Evolutionary conservation across 1,140 invertebrate genomes (phyloP).

Genomic region (Drosophila sucinea): DNA sequence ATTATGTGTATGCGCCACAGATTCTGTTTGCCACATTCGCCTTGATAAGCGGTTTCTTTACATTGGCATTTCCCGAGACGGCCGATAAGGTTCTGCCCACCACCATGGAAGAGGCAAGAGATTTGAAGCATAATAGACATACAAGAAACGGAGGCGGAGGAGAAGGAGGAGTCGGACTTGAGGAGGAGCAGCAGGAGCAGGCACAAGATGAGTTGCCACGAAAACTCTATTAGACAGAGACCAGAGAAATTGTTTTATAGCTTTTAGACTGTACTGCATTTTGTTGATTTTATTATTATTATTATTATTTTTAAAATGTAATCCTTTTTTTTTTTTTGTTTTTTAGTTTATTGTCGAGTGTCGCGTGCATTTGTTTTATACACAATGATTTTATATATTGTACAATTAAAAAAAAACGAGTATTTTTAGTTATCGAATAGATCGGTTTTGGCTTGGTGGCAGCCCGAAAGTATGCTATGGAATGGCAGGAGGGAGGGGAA

Average conservation of each 20-base stretch:
- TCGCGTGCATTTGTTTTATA: neutral
- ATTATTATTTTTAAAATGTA: neutral
- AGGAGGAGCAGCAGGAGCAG: neutral
- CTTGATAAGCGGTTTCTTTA: slow-evolving; percentile 85
- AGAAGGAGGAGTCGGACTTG: neutral
- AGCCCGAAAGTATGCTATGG: neutral
- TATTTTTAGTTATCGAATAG: no score
- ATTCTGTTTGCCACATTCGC: slow-evolving; percentile 88
- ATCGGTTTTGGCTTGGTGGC: no score
- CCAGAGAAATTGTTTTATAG: neutral
- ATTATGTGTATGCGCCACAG: slow-evolving; percentile 86
- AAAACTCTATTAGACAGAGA: neutral
- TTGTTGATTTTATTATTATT: neutral
- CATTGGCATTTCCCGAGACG: slow-evolving; percentile 88
- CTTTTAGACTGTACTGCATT: neutral
- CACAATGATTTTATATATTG: neutral
- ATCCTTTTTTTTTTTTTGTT: neutral
- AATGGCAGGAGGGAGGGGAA: no score
- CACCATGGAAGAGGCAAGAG: slow-evolving; percentile 86
- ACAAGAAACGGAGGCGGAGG: slow-evolving; percentile 6
- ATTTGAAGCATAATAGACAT: slow-evolving; percentile 57
- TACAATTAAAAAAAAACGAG: neutral
- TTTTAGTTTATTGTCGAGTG: neutral
- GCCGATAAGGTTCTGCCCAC: slow-evolving; percentile 86
- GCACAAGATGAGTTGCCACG: neutral